A percentile compares a stretch with the other conserved stretches of the same genome.
phyloP scores from a whole-genome alignment of 1,140 invertebrate species.

The Catajapyx aquilonaris region DNA sequence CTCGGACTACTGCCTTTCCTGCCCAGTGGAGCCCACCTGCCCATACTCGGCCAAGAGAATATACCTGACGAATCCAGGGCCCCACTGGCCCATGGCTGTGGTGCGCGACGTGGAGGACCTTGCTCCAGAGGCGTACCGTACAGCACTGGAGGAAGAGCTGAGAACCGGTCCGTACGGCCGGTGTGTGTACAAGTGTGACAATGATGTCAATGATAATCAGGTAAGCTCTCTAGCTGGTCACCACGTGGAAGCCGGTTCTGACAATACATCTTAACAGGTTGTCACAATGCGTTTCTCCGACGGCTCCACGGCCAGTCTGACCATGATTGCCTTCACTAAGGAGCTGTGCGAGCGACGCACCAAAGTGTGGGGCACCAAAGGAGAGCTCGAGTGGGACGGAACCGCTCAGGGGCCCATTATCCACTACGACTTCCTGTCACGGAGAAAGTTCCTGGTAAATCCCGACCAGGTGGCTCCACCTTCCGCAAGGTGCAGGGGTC shows the following conservation, averaged over 20 bases:
- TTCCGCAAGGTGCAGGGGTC: conserved; percentile 14
- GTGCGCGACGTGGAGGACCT: conserved; percentile 17
- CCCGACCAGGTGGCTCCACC: conserved; percentile 8
- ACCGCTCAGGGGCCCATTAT: conserved; percentile 10
- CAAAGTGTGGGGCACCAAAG: conserved; percentile 11
- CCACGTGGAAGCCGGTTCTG: neutral
- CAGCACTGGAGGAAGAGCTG: conserved; percentile 17
- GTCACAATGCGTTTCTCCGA: conserved; percentile 25
- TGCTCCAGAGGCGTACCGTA: conserved; percentile 5
- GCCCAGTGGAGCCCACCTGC: conserved; percentile 18
- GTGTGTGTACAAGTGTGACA: conserved; percentile 25
- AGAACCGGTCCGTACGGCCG: conserved; percentile 19
- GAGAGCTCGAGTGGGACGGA: conserved; percentile 13
- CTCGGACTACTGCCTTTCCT: conserved; percentile 20
- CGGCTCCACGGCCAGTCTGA: conserved; percentile 22
- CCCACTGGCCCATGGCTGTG: conserved; percentile 18
- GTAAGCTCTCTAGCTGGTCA: conserved; percentile 8
- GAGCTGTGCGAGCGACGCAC: conserved; percentile 18
- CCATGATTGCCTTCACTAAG: conserved; percentile 26
- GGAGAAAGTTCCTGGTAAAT: conserved; percentile 7
- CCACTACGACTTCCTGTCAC: conserved; percentile 14
- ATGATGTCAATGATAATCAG: conserved; percentile 25
- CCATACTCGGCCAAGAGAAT: conserved; percentile 26
- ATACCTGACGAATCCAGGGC: conserved; percentile 17
- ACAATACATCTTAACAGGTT: conserved; percentile 13